phyloP scores from a whole-genome alignment of 2,888 invertebrate species.

The Andrena bicolor region DNA sequence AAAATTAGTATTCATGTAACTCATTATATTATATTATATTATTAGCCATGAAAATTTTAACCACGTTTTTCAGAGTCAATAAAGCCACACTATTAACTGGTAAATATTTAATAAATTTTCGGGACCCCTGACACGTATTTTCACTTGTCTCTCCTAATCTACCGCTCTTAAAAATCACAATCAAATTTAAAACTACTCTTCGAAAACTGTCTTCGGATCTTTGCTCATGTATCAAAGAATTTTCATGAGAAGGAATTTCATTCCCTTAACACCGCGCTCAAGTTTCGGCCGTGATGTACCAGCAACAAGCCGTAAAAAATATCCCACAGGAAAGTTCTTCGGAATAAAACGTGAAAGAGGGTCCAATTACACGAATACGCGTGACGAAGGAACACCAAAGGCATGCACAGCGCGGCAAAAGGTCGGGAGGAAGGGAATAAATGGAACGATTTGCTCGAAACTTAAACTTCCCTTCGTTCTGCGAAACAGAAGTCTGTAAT shows the following conservation, averaged over 20 bases:
- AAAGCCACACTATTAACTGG: too few species aligned
- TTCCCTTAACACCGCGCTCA: background rate
- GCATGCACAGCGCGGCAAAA: constrained; percentile 10
- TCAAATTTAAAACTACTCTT: too few species aligned
- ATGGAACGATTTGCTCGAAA: constrained; percentile 57
- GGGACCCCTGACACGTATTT: too few species aligned
- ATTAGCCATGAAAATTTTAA: too few species aligned
- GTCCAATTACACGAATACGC: constrained; percentile 24
- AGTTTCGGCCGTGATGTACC: background rate
- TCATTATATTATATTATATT: too few species aligned
- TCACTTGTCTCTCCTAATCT: too few species aligned
- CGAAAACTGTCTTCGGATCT: too few species aligned
- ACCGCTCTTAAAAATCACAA: too few species aligned
- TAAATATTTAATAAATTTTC: too few species aligned
- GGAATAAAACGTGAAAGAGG: background rate
- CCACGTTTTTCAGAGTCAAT: too few species aligned
- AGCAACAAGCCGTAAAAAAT: constrained; percentile 6
- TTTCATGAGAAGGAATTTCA: background rate
- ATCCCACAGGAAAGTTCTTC: background rate
- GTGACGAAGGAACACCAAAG: constrained; percentile 8
- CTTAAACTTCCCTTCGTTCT: constrained; percentile 61
- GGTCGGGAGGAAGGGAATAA: constrained; percentile 43
- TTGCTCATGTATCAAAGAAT: background rate
- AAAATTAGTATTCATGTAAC: too few species aligned
- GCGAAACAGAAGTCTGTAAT: constrained; percentile 68